Base-by-base conservation (phyloP, 2,113 vertebrate genomes). In the Peromyscus maniculatus region DNA sequence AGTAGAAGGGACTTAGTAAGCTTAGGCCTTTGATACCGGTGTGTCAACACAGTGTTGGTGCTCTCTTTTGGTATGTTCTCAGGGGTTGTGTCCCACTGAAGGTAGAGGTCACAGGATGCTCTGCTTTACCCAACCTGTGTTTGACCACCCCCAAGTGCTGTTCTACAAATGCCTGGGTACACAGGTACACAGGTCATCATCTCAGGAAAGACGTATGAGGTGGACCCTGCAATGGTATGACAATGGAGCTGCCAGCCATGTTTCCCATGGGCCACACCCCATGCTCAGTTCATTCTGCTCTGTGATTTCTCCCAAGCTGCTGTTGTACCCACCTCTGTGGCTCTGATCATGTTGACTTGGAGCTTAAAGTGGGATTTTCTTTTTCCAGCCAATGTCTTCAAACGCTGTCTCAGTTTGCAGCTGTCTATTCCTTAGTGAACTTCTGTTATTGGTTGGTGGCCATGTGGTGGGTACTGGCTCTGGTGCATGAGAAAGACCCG, bases 41-140 rank as follows among this genome's bases (percentile, higher is more conserved):
- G 19, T 2, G 3, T 33, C 24, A 8, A 1, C 7, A 5, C 11
- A 19, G 3, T 9, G 2, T 16, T 43, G 33, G 19, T 3, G 6
- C 7, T 0, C 19, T 11, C 15, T 13, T n/a, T 49, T 43, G 5
- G 10, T 24, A 43, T 75, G 15, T 69, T 72, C 31, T 89, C 15
- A 0, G 11, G 21, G 24, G 43, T 55, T 71, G 11, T 28, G 5
- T 36, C 62, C 55, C n/a, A 4, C n/a, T 7, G 4, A 52, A 12
- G 36, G 36, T 4, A 49, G 28, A 69, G 5, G 69, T 8, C 21
- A 8, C 16, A 6, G 13, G 12, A 2, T 21, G 1, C 7, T n/a
- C 67, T 22, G 22, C 69, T 88, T 57, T 31, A 39, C 28, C 11
- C 6, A 1, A 9, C 17, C n/a, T 28, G 4, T 22, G 11, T 79